Evolutionary conservation across 1,140 invertebrate species (phyloP).

Genomic region (Maconellicoccus hirsutus): DNA sequence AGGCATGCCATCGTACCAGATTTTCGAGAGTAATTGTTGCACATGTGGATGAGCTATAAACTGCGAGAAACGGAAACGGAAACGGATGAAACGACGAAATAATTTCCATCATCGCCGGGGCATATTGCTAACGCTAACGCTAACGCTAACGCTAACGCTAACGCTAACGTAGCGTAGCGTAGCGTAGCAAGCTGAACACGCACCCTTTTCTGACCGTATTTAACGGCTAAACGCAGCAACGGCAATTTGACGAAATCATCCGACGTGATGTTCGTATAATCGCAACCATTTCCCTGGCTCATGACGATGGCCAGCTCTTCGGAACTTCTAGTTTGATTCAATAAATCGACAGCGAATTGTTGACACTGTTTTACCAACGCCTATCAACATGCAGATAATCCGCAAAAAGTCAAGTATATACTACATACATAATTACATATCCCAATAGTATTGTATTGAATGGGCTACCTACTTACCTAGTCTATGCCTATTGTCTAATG

Average conservation of each 20-base stretch:
- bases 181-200: background rate
- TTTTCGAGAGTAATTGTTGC: conserved; percentile 76
- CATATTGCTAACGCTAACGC: too few species aligned
- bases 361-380: conserved; percentile 74
- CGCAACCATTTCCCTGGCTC: too few species aligned
- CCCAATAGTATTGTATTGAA: too few species aligned
- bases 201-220: conserved; percentile 87
- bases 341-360: conserved; percentile 77
- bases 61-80: conserved; percentile 37
- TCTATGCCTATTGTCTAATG: too few species aligned
- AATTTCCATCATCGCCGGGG: background rate
- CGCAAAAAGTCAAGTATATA: too few species aligned
- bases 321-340: conserved; percentile 79
- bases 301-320: conserved; percentile 83
- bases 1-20: conserved; percentile 86
- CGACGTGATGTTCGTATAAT: background rate
- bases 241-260: conserved; percentile 62
- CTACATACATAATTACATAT: too few species aligned
- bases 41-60: conserved; percentile 89
- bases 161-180: background rate
- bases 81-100: too few species aligned
- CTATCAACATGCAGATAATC: too few species aligned
- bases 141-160: background rate
- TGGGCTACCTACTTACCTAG: too few species aligned
- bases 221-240: conserved; percentile 73